phyloP scores from a whole-genome alignment of 1,140 invertebrate species.

The Brachionus asplanchnoidis region DNA sequence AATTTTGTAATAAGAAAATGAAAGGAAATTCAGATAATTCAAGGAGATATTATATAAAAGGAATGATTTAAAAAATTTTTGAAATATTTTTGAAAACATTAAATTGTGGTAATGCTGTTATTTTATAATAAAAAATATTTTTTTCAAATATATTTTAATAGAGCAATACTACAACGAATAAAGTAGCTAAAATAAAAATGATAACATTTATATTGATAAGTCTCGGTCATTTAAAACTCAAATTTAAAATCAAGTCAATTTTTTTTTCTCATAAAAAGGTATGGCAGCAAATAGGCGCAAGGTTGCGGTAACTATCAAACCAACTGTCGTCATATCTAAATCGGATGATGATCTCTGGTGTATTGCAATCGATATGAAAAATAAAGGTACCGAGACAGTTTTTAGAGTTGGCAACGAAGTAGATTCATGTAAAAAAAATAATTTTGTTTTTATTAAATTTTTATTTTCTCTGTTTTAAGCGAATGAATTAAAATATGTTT shows the following conservation, averaged over 20 bases:
- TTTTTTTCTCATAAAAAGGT: neutral
- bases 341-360: constrained; percentile 23
- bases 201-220: too few relatives aligned
- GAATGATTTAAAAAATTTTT: too few relatives aligned
- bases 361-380: constrained; percentile 40
- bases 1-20: too few relatives aligned
- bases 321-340: neutral
- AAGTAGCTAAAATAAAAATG: too few relatives aligned
- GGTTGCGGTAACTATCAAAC: constrained; percentile 20
- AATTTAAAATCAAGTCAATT: neutral
- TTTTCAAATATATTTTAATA: too few relatives aligned
- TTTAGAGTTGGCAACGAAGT: constrained; percentile 32
- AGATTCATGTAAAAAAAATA: constrained; percentile 15
- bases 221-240: too few relatives aligned
- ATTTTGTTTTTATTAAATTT: neutral
- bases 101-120: too few relatives aligned
- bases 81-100: too few relatives aligned
- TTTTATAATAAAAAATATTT: too few relatives aligned
- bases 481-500: constrained; percentile 34
- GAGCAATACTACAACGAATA: too few relatives aligned
- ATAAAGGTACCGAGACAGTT: constrained; percentile 34
- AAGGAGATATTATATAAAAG: neutral
- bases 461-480: neutral
- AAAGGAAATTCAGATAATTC: too few relatives aligned
- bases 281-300: constrained; percentile 15